A percentile compares a stretch with the other conserved stretches of the same genome.
Conservation (phyloP, 2,797 vertebrate genomes). For the Clarias pachynema region DNA sequence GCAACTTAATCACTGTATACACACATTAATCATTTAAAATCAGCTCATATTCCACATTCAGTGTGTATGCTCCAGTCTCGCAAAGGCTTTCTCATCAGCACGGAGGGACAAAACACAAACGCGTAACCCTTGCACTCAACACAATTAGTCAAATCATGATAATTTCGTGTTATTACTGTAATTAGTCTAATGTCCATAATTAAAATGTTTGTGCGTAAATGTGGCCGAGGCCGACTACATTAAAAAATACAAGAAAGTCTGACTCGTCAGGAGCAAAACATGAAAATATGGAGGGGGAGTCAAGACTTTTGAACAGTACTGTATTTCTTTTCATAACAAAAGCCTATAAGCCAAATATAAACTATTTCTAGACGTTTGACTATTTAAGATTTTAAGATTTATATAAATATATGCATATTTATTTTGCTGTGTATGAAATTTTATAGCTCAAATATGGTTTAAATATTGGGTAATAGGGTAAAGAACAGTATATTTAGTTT, state of each 20-base stretch:
- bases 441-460: neutral
- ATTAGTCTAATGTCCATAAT: neutral
- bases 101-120: neutral
- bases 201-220: neutral
- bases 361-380: neutral
- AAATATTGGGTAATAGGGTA: neutral
- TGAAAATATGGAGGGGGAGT: too few relatives aligned
- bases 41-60: neutral
- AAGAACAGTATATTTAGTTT: neutral
- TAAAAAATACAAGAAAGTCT: too few relatives aligned
- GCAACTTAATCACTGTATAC: conserved; percentile 28
- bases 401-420: too few relatives aligned
- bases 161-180: neutral
- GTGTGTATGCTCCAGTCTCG: neutral
- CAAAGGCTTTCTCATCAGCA: neutral
- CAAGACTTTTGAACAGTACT: too few relatives aligned
- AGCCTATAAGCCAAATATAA: neutral
- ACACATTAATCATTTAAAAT: conserved; percentile 25
- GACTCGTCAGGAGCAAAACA: too few relatives aligned
- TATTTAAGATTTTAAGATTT: too few relatives aligned
- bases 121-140: neutral
- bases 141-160: neutral
- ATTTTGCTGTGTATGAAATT: neutral
- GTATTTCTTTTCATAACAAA: too few relatives aligned
- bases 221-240: neutral